A percentile compares a stretch with the other conserved stretches of the same genome.
Evolutionary conservation across 2,113 vertebrate genomes (phyloP).

Genomic region (Crypturellus undulatus): DNA sequence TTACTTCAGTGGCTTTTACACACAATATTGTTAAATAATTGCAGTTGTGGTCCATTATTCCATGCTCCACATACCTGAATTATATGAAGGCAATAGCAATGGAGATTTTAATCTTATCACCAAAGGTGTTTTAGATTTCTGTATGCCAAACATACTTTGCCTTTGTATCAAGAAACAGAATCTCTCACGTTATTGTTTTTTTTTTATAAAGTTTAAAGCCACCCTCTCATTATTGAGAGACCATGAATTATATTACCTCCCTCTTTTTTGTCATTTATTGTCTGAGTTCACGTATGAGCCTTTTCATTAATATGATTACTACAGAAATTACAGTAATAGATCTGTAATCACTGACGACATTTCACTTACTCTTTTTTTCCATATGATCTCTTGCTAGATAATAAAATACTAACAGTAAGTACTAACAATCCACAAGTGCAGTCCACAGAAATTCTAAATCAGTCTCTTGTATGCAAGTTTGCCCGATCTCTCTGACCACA

Average conservation of each 20-base stretch:
- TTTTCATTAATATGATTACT: constrained; percentile 43
- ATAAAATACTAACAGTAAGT: neutral
- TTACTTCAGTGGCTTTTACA: constrained; percentile 22
- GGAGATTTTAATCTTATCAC: neutral
- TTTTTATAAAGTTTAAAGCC: neutral
- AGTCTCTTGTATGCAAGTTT: neutral
- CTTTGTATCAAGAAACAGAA: neutral
- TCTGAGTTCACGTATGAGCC: neutral
- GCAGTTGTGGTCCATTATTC: neutral
- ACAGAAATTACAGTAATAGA: neutral
- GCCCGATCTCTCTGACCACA: neutral
- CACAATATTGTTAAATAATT: constrained; percentile 23
- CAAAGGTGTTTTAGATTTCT: neutral
- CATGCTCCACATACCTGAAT: neutral
- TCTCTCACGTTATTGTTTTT: neutral
- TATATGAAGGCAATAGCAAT: neutral
- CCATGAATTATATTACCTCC: neutral
- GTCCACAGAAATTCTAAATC: constrained; percentile 4
- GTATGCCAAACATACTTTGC: neutral
- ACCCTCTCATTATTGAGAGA: no score
- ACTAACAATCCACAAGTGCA: constrained; percentile 5
- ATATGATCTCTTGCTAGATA: constrained; percentile 4
- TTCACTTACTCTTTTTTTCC: constrained; percentile 33
- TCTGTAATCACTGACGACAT: constrained; percentile 26
- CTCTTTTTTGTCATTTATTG: neutral